Evolutionary conservation across 2,888 invertebrate species (phyloP).

Genomic region (Caenorhabditis angaria): DNA sequence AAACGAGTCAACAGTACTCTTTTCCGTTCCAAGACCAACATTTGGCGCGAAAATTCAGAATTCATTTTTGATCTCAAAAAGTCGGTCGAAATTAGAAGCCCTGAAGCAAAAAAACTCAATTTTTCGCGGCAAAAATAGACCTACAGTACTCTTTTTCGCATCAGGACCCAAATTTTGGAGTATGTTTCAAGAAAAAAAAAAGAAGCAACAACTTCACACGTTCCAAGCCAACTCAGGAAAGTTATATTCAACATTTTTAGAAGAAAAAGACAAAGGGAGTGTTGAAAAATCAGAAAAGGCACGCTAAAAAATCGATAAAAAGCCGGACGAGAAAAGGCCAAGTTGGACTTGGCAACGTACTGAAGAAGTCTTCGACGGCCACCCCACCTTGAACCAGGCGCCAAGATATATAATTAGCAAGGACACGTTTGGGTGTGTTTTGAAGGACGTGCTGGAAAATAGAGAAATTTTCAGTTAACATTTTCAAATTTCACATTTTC

Average conservation of each 20-base stretch:
- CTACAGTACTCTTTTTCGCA: too few relatives aligned
- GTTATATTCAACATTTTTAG: conserved; percentile 13
- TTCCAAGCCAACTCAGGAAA: conserved; percentile 2
- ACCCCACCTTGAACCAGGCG: conserved; percentile 64
- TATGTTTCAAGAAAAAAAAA: background rate
- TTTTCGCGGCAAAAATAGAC: too few relatives aligned
- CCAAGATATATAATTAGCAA: conserved; percentile 70
- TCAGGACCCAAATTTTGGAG: background rate
- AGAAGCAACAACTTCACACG: background rate
- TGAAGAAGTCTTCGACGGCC: conserved; percentile 36
- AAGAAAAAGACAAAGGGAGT: conserved; percentile 16
- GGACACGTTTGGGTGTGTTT: conserved; percentile 58
- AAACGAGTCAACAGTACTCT: too few relatives aligned
- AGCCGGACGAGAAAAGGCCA: conserved; percentile 1
- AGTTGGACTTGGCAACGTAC: conserved; percentile 38
- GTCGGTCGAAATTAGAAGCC: too few relatives aligned
- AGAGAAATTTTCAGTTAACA: background rate
- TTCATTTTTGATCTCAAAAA: too few relatives aligned
- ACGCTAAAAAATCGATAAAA: conserved; percentile 14
- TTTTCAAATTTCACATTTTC: background rate
- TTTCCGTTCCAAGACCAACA: too few relatives aligned
- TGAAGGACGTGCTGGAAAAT: conserved; percentile 58
- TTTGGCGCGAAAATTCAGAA: too few relatives aligned
- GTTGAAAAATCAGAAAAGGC: too few relatives aligned
- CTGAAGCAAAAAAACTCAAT: too few relatives aligned